These are phyloP conservation scores for Poecilia latipinna DNA, from an alignment of 2,113 vertebrate genomes.

Conservation along the genomic window DNA sequence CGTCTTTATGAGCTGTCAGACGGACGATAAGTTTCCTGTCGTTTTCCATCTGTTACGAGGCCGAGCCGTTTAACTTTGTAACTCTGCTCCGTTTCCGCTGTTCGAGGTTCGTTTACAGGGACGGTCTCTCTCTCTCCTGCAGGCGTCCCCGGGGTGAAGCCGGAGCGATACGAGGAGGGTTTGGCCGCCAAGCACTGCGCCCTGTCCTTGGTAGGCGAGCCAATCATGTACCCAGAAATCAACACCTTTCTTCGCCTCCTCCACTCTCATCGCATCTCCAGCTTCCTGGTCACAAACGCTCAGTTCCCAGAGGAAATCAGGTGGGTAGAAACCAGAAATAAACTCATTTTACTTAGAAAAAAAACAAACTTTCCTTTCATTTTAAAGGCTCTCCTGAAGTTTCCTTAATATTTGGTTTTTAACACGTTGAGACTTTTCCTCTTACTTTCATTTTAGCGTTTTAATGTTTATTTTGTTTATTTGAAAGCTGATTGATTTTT, in stretches of 20 bases:
- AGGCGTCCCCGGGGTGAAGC: conserved; percentile 90
- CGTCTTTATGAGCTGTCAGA: too few relatives aligned
- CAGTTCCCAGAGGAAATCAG: conserved; percentile 94
- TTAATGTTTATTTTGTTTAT: too few relatives aligned
- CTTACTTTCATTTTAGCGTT: too few relatives aligned
- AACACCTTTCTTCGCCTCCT: conserved; percentile 88
- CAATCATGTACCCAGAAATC: conserved; percentile 97
- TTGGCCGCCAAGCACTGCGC: conserved; percentile 90
- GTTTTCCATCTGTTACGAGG: too few relatives aligned
- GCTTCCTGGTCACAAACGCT: conserved; percentile 95
- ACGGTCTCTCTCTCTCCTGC: not conserved
- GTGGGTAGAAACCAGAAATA: conserved; percentile 59
- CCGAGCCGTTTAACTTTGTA: too few relatives aligned
- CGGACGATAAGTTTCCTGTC: too few relatives aligned
- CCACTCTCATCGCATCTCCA: conserved; percentile 87
- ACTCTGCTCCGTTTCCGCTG: too few relatives aligned
- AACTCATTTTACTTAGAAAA: too few relatives aligned
- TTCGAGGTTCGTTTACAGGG: not conserved
- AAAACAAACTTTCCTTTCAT: not conserved
- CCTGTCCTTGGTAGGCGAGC: conserved; percentile 93
- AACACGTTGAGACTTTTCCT: too few relatives aligned
- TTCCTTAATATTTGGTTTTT: not conserved
- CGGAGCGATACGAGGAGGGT: conserved; percentile 86
- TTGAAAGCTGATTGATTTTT: too few relatives aligned
- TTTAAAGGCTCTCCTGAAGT: not conserved